A percentile compares a stretch with the other conserved stretches of the same genome.
These are phyloP conservation scores for Mirounga angustirostris DNA, from an alignment of 2,113 vertebrate genomes.

Conservation along the genomic window DNA sequence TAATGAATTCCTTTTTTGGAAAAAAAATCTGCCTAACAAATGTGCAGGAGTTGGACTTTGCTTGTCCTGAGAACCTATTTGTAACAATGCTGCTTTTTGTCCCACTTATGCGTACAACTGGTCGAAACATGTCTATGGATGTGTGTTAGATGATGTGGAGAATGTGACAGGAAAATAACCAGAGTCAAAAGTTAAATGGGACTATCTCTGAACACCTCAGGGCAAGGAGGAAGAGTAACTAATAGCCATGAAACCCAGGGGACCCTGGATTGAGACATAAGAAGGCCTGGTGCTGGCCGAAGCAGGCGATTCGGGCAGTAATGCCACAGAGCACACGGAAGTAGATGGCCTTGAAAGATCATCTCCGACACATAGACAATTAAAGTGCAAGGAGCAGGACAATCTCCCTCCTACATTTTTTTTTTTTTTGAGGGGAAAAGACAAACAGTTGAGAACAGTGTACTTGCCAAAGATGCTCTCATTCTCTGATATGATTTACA, in stretches of 20 bases:
- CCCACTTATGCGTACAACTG: background rate
- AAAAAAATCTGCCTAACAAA: constrained; percentile 21
- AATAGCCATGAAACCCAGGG: background rate
- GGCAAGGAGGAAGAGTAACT: background rate
- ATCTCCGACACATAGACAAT: background rate
- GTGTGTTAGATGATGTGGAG: background rate
- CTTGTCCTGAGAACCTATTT: constrained; percentile 22
- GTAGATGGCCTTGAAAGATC: background rate
- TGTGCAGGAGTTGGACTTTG: background rate
- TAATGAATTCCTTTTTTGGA: background rate
- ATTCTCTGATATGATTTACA: background rate
- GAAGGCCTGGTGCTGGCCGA: background rate
- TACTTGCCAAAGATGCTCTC: background rate
- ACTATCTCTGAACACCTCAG: background rate
- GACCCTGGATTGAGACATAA: background rate
- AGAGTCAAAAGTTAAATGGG: background rate
- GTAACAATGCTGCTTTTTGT: constrained; percentile 19
- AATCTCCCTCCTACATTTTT: background rate
- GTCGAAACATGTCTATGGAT: constrained; percentile 36
- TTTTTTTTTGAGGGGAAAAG: background rate
- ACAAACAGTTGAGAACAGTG: background rate
- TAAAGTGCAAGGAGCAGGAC: background rate
- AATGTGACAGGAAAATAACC: constrained; percentile 19
- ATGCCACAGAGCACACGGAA: background rate
- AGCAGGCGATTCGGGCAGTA: background rate